phyloP scores from a whole-genome alignment of 2,888 invertebrate genomes.

The Drosophila atripex region DNA sequence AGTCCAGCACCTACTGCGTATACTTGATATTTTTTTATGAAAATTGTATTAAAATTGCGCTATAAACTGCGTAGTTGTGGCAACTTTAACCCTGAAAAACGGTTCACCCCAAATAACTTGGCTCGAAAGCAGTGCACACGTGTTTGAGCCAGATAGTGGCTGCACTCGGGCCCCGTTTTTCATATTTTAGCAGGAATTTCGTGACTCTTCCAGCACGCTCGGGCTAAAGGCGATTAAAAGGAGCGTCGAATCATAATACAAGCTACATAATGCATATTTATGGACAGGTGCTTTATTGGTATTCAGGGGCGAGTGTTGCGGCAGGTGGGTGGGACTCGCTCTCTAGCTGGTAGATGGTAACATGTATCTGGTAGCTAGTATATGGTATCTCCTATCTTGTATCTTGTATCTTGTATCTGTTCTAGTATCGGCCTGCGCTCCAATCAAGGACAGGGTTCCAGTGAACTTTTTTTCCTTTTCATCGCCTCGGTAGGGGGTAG shows the following conservation, averaged over 20 bases:
- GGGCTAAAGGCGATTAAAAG: constrained; percentile 32
- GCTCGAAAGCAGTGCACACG: constrained; percentile 5
- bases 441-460: constrained; percentile 20
- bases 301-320: constrained; percentile 8
- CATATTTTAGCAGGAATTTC: constrained; percentile 23
- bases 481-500: neutral
- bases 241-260: constrained; percentile 1
- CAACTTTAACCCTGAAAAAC: neutral
- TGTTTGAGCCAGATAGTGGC: constrained; percentile 19
- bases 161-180: constrained; percentile 36
- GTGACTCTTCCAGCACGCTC: constrained; percentile 22
- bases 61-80: neutral
- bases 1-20: neutral
- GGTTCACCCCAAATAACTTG: constrained; percentile 12
- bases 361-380: too few relatives aligned
- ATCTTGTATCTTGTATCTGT: too few relatives aligned
- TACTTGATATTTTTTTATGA: constrained; percentile 1
- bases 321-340: constrained; percentile 2
- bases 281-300: constrained; percentile 2
- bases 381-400: too few relatives aligned
- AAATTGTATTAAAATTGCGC: neutral
- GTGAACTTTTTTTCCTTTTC: neutral
- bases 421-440: constrained; percentile 22
- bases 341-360: too few relatives aligned
- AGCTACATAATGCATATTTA: constrained; percentile 17